These are phyloP conservation scores for Butorides virescens DNA, from an alignment of 2,113 vertebrate genomes.

Conservation along the genomic window DNA sequence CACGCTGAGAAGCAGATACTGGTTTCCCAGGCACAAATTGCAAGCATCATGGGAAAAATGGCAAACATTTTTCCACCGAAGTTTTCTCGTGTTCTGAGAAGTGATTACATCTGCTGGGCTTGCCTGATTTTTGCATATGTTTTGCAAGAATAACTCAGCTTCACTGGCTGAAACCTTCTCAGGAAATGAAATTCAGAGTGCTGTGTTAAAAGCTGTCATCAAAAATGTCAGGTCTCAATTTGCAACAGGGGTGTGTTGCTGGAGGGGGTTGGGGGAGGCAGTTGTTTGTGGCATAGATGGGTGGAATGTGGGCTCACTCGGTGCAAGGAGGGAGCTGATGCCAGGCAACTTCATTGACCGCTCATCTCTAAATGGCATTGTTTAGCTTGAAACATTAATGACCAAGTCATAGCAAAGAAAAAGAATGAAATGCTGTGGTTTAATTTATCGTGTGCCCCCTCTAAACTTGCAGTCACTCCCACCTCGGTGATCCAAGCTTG, in stretches of 20 bases:
- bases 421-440: neutral
- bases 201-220: constrained; percentile 29
- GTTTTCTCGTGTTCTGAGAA: neutral
- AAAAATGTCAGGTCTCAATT: constrained; percentile 37
- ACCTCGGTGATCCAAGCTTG: neutral
- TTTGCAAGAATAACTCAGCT: neutral
- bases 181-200: constrained; percentile 57
- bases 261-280: neutral
- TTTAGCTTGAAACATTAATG: neutral
- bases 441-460: neutral
- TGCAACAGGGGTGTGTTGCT: neutral
- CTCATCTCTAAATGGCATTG: neutral
- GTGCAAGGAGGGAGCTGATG: neutral
- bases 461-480: neutral
- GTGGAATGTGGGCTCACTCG: neutral
- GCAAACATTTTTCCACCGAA: neutral
- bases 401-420: neutral
- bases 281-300: neutral
- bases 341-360: neutral
- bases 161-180: constrained; percentile 5
- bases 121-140: constrained; percentile 35
- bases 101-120: neutral
- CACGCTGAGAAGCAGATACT: neutral
- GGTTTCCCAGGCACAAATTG: neutral
- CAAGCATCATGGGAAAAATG: neutral